These are phyloP conservation scores for Cervus canadensis DNA, from an alignment of 2,113 vertebrate genomes.

Conservation along the genomic window DNA sequence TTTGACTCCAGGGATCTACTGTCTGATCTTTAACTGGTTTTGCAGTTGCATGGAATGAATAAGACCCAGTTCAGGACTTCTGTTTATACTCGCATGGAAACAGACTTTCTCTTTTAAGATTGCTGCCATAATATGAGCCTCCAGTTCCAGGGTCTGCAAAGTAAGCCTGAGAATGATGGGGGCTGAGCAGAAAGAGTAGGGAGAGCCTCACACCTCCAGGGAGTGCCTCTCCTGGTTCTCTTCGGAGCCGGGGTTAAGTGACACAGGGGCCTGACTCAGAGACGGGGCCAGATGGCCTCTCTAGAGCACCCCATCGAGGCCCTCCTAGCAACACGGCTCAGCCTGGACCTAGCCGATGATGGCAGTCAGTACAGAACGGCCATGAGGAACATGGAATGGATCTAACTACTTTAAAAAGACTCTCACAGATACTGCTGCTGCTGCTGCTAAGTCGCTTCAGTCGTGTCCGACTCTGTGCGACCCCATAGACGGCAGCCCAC, in stretches of 20 bases:
- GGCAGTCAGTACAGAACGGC: not conserved
- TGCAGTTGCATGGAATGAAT: not conserved
- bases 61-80: not conserved
- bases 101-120: not conserved
- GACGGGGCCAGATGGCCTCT: not conserved
- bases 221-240: rapidly evolving
- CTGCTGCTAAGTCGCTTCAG: rapidly evolving
- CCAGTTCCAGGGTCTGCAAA: not conserved
- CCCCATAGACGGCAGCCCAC: no score
- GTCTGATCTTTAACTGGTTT: not conserved
- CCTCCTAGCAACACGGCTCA: not conserved
- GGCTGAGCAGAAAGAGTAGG: rapidly evolving
- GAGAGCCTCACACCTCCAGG: rapidly evolving
- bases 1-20: not conserved
- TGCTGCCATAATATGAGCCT: not conserved
- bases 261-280: not conserved
- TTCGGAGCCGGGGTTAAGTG: rapidly evolving
- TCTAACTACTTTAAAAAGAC: not conserved
- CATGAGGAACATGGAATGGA: not conserved
- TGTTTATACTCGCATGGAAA: not conserved
- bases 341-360: not conserved
- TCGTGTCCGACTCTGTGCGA: not conserved
- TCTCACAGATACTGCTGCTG: not conserved
- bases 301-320: not conserved
- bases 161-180: not conserved